Conservation (phyloP, 2,113 vertebrate genomes). For the Pleuronectes platessa region DNA sequence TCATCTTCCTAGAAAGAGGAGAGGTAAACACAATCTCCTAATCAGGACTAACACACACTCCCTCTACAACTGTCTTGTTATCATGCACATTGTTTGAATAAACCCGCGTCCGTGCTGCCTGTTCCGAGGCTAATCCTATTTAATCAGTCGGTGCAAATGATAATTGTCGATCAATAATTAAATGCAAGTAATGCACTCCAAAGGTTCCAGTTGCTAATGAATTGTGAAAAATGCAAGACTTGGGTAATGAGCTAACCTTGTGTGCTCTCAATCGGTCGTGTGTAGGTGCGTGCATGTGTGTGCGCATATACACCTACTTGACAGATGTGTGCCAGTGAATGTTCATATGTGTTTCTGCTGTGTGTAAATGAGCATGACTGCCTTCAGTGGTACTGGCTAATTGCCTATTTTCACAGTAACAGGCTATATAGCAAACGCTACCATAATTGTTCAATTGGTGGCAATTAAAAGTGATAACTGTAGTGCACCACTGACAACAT, state of each 20-base stretch:
- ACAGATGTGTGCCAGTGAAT: background rate
- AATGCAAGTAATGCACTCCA: constrained; percentile 8
- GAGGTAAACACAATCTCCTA: background rate
- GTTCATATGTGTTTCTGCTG: background rate
- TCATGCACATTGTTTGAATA: constrained; percentile 3
- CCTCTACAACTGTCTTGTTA: background rate
- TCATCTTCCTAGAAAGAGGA: background rate
- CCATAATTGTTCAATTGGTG: constrained; percentile 21
- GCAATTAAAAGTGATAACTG: constrained; percentile 41
- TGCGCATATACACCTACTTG: no score
- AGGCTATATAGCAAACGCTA: constrained; percentile 4
- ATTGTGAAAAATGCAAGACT: constrained; percentile 24
- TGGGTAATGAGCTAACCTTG: background rate
- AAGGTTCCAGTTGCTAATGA: background rate
- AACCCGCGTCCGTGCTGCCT: background rate
- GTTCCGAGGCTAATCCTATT: background rate
- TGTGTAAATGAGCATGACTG: background rate
- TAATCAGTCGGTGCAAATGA: constrained; percentile 1
- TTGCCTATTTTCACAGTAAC: constrained; percentile 23
- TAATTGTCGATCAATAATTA: constrained; percentile 26
- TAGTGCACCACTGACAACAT: constrained; percentile 4
- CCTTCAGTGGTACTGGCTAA: constrained; percentile 20
- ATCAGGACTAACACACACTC: background rate
- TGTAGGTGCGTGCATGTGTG: constrained; percentile 4
- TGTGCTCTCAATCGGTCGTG: background rate